phyloP scores from a whole-genome alignment of 92 coral and sea anemone genomes.

The Zoanthus sansibaricus region DNA sequence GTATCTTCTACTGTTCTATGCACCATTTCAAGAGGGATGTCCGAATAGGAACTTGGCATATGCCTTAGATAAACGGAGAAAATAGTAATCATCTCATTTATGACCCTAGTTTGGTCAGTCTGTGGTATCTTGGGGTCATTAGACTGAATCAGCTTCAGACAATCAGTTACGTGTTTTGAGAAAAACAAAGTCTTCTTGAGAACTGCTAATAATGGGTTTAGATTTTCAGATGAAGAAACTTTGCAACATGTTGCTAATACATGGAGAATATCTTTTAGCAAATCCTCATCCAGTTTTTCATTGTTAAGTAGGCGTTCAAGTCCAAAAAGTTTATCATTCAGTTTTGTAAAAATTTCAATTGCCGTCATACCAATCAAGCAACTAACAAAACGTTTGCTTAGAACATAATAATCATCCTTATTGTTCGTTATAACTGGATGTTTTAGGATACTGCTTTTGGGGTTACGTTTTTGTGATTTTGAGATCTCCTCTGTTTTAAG shows the following conservation, averaged over 20 bases:
- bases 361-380: too few species aligned
- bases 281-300: background rate
- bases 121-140: background rate
- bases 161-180: background rate
- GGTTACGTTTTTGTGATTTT: too few species aligned
- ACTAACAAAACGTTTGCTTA: too few species aligned
- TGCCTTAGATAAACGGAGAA: constrained; percentile 62
- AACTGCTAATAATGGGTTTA: constrained; percentile 11
- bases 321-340: too few species aligned
- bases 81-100: constrained; percentile 41
- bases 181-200: constrained; percentile 13
- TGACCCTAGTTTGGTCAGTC: background rate
- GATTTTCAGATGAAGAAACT: background rate
- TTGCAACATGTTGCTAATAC: constrained; percentile 8
- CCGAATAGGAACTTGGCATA: constrained; percentile 68
- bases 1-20: constrained; percentile 40
- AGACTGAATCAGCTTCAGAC: constrained; percentile 7
- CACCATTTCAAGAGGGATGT: constrained; percentile 63
- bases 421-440: too few species aligned
- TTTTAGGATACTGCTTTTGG: too few species aligned
- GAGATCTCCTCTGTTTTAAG: too few species aligned
- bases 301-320: too few species aligned
- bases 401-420: too few species aligned
- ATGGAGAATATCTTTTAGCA: background rate
- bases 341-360: too few species aligned